A percentile compares a stretch with the other conserved stretches of the same genome.
Evolutionary conservation across 35 echinoderm and acorn worm genomes (phyloP).

Genomic region (Amphiura filiformis): DNA sequence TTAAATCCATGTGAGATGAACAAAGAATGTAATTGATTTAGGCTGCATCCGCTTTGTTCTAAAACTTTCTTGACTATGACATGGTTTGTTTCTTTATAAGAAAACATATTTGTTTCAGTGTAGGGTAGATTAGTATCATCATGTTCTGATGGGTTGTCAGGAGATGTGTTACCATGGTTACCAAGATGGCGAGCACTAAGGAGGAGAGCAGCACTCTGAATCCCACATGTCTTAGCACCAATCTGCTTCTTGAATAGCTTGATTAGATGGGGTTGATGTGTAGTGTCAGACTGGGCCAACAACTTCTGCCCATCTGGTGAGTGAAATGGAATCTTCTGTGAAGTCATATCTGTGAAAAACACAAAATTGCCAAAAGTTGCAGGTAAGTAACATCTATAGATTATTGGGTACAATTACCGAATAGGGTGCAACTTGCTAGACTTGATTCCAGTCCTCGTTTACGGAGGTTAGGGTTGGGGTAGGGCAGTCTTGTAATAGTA

Average conservation of each 20-base stretch:
- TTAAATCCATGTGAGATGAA: neutral
- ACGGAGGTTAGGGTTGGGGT: too few relatives aligned
- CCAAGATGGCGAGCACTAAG: neutral
- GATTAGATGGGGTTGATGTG: neutral
- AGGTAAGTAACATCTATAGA: too few relatives aligned
- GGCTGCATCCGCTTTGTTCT: neutral
- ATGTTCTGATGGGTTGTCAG: too few relatives aligned
- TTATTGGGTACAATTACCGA: too few relatives aligned
- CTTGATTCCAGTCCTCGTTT: too few relatives aligned
- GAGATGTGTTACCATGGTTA: neutral
- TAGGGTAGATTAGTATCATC: neutral
- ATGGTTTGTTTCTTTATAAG: neutral
- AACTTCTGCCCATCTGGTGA: neutral
- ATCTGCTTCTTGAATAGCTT: neutral
- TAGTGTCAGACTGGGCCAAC: neutral
- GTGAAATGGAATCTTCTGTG: constrained; percentile 1
- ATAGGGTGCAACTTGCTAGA: too few relatives aligned
- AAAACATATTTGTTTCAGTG: neutral
- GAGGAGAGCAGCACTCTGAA: neutral
- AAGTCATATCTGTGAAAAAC: neutral
- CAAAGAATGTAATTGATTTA: neutral
- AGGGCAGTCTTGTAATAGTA: too few relatives aligned
- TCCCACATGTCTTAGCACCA: neutral
- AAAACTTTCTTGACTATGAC: neutral
- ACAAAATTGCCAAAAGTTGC: neutral